Percentiles rank a stretch among this genome's conserved stretches.
Evolutionary conservation across 2,797 vertebrate species (phyloP).

Genomic region (Sebastes flavidus): DNA sequence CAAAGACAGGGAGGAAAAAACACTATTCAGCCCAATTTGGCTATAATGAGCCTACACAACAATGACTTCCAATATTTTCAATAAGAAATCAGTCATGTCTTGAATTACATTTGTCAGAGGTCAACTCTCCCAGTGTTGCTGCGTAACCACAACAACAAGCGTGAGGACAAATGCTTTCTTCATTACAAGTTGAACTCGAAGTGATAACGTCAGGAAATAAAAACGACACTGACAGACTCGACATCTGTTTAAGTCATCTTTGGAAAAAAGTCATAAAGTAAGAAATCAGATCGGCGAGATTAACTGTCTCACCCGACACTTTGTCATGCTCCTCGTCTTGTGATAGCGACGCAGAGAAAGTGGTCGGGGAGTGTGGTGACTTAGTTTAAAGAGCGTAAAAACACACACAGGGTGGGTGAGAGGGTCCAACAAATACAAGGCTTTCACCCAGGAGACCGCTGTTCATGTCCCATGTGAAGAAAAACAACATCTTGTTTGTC

Average conservation of each 20-base stretch:
- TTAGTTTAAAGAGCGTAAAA: not conserved
- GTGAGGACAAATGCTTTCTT: constrained; percentile 33
- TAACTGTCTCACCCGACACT: not conserved
- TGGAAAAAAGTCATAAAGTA: constrained; percentile 3
- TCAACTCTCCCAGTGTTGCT: constrained; percentile 29
- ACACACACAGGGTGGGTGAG: no score
- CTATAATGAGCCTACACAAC: constrained; percentile 60
- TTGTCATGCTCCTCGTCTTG: not conserved
- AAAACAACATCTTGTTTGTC: not conserved
- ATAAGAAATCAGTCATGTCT: constrained; percentile 58
- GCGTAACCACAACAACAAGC: constrained; percentile 54
- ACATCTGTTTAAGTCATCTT: constrained; percentile 37
- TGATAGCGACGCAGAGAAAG: not conserved
- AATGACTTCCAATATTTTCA: constrained; percentile 71
- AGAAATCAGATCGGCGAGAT: constrained; percentile 2
- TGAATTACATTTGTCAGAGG: constrained; percentile 55
- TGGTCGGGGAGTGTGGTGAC: not conserved
- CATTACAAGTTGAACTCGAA: constrained; percentile 14
- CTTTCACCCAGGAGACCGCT: not conserved
- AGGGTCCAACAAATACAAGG: not conserved
- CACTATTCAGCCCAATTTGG: constrained; percentile 70
- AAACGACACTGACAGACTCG: constrained; percentile 22
- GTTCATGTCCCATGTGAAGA: no score
- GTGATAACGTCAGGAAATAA: constrained; percentile 19
- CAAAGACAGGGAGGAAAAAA: constrained; percentile 68